Base-by-base conservation (phyloP, 1,140 invertebrate genomes). In the Atta cephalotes region DNA sequence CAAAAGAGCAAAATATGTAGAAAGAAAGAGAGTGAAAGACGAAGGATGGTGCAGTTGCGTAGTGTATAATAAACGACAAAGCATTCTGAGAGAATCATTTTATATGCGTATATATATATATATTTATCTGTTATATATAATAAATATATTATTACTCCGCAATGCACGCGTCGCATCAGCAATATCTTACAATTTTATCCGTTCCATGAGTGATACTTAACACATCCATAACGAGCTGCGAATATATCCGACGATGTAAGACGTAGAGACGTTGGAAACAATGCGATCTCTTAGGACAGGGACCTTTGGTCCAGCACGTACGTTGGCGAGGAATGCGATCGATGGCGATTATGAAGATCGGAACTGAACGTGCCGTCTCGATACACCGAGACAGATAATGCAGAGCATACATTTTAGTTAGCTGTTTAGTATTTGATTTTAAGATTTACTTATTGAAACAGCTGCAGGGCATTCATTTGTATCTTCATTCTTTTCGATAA, bases 81-180 rank as follows among this genome's bases (percentile, higher is more conserved):
- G 6, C 56, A 1, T 81, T 71, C 66, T 81, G 79, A 71, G 79
- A 81, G 65, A 81, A 81, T 81, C 28, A 58, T 16, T 81, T 71
- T 81, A 81, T 81, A 81, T 70, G 18, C 28, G 18, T 45, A 62
- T 74, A n/a, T 25, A 25, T 25, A 25, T 25, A 25, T 39, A 12
- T 21, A 16, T 58, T 25, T 79, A 21, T 66, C 28, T 65, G 60
- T 51, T 63, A 78, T 78, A 63, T 81, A 58, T 70, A 81, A 71
- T 81, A 71, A 81, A 45, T 71, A 81, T 81, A 58, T 70, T 70
- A 70, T 81, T 71, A 80, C 2, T 16, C 58, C 49, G 66, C 31
- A 65, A 63, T 18, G 16, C 14, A 56, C 9, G 35, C 21, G 10
- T 80, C 49, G 21, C 18, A 65, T 79, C 39, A 18, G 51, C 31